These are phyloP conservation scores for Augochlorella aurata DNA, from an alignment of 2,888 invertebrate genomes.

Conservation along the genomic window DNA sequence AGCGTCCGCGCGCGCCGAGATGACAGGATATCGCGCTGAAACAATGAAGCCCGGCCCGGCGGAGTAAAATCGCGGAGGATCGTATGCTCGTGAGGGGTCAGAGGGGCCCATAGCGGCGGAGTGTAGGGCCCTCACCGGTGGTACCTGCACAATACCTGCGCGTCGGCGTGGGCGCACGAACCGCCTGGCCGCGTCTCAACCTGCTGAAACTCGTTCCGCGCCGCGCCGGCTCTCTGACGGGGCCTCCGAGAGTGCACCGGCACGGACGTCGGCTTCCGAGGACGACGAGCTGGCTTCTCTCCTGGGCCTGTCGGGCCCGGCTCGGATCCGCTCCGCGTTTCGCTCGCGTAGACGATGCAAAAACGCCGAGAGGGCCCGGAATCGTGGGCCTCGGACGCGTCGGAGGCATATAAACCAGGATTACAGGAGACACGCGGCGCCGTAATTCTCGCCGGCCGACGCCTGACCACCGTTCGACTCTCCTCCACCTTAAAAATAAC, in stretches of 20 bases:
- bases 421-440: slow-evolving; percentile 72
- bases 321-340: slow-evolving; percentile 50
- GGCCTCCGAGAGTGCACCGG: slow-evolving; percentile 50
- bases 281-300: slow-evolving; percentile 55
- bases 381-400: slow-evolving; percentile 40
- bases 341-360: slow-evolving; percentile 48
- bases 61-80: slow-evolving; percentile 41
- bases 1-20: slow-evolving; percentile 51
- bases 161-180: slow-evolving; percentile 70
- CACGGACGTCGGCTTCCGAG: slow-evolving; percentile 68
- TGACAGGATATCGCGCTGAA: slow-evolving; percentile 66
- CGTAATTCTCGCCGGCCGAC: slow-evolving; percentile 70
- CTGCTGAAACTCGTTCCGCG: slow-evolving; percentile 74
- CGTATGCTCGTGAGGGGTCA: slow-evolving; percentile 1
- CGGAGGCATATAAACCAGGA: slow-evolving; percentile 75
- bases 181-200: slow-evolving; percentile 69
- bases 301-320: slow-evolving; percentile 39
- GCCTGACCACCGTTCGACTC: slow-evolving; percentile 53
- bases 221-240: slow-evolving; percentile 53
- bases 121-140: slow-evolving; percentile 38
- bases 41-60: slow-evolving; percentile 62
- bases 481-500: slow-evolving; percentile 59
- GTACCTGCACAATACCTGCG: slow-evolving; percentile 66
- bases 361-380: slow-evolving; percentile 50
- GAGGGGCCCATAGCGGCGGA: neutral